Conservation (phyloP, 2,888 invertebrate genomes). For the Epistrophe grossulariae region DNA sequence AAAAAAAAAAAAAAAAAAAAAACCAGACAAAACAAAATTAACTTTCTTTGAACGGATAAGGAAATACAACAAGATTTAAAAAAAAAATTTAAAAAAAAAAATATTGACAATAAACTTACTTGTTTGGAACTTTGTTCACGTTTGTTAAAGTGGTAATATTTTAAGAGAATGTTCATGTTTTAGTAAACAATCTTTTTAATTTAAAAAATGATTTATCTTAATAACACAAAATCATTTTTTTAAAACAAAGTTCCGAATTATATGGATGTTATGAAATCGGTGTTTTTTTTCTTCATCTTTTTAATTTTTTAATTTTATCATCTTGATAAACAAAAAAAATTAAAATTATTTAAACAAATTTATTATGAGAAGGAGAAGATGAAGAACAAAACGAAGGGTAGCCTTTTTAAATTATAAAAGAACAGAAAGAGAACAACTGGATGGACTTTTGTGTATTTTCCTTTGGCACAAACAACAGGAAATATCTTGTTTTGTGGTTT, state of each 20-base stretch:
- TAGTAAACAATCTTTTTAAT: not conserved
- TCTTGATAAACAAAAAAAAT: constrained; percentile 6
- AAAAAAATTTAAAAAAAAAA: not conserved
- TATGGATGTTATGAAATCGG: not conserved
- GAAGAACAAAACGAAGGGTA: constrained; percentile 1
- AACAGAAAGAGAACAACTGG: constrained; percentile 23
- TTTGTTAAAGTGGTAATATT: not conserved
- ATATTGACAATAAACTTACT: not conserved
- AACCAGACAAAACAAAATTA: not conserved
- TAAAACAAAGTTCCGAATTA: not conserved
- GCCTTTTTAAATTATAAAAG: not conserved
- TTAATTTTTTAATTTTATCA: constrained; percentile 11
- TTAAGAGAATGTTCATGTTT: not conserved
- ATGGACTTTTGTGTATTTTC: constrained; percentile 28
- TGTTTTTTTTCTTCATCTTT: not conserved
- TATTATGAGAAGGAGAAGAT: not conserved
- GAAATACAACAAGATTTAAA: not conserved
- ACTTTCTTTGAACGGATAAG: not conserved
- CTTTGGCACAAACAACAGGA: constrained; percentile 53
- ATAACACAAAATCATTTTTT: not conserved
- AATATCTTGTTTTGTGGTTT: constrained; percentile 52
- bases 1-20: not conserved
- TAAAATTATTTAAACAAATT: constrained; percentile 15
- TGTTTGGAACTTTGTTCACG: not conserved
- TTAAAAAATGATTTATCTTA: not conserved